phyloP scores from a whole-genome alignment of 2,113 vertebrate genomes.

The Callospermophilus lateralis region DNA sequence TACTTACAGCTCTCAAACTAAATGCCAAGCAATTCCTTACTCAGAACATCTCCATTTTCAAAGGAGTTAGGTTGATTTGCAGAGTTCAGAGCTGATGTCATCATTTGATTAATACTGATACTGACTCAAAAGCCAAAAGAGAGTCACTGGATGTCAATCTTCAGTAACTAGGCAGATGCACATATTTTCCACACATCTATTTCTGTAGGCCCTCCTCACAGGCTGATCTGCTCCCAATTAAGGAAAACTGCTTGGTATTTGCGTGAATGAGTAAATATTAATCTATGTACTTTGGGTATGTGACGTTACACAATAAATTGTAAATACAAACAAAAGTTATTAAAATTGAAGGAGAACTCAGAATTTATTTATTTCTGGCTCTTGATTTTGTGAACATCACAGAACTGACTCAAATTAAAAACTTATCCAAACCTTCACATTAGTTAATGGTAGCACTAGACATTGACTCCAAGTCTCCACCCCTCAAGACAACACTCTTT shows the following conservation, averaged over 20 bases:
- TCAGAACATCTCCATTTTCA: conserved; percentile 24
- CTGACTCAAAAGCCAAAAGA: background rate
- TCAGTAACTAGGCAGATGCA: background rate
- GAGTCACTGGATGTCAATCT: background rate
- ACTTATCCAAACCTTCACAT: background rate
- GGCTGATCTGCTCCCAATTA: background rate
- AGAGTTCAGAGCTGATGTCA: background rate
- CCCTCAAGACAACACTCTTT: background rate
- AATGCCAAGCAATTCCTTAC: conserved; percentile 43
- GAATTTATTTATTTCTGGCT: background rate
- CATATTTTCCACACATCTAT: background rate
- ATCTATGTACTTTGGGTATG: background rate
- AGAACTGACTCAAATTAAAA: conserved; percentile 17
- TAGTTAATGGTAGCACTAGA: background rate
- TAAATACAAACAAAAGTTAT: background rate
- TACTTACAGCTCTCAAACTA: conserved; percentile 43
- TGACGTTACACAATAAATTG: conserved; percentile 13
- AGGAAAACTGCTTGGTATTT: background rate
- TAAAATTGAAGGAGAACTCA: conserved; percentile 14
- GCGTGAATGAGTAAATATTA: background rate
- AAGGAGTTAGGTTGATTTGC: conserved; percentile 41
- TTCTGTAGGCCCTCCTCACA: background rate
- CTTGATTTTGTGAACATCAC: conserved; percentile 26
- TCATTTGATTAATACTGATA: background rate
- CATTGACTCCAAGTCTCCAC: background rate